Evolutionary conservation across 2,797 vertebrate species (phyloP).

Genomic region (Tarsius wallacei): DNA sequence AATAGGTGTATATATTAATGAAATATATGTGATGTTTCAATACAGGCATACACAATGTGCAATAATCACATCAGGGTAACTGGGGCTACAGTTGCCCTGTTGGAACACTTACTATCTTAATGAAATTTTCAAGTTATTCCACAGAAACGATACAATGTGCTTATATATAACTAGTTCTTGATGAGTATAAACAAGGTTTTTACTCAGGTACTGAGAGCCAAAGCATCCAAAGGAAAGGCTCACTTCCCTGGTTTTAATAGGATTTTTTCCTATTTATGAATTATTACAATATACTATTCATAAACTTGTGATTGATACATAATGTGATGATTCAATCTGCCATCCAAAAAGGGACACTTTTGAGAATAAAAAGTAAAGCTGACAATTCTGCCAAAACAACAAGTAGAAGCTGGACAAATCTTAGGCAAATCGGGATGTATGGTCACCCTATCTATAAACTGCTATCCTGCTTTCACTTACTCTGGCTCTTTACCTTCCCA

Average conservation of each 20-base stretch:
- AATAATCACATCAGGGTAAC: background rate
- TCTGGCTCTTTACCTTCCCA: background rate
- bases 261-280: slow-evolving; percentile 34
- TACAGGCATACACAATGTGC: background rate
- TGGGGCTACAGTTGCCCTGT: background rate
- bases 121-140: background rate
- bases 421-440: background rate
- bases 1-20: background rate
- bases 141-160: background rate
- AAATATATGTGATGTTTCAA: background rate
- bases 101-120: background rate
- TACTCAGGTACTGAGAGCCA: background rate
- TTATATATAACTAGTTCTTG: background rate
- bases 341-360: background rate
- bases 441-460: background rate
- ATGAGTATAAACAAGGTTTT: background rate
- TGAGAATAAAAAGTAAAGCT: background rate
- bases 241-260: background rate
- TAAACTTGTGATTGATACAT: background rate
- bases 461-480: background rate
- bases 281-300: background rate
- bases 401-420: background rate
- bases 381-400: background rate
- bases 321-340: background rate
- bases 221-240: background rate